Evolutionary conservation across 2,888 invertebrate species (phyloP), one percentile per base, ranked within the genome.

Genomic region (Agrotis segetum): DNA sequence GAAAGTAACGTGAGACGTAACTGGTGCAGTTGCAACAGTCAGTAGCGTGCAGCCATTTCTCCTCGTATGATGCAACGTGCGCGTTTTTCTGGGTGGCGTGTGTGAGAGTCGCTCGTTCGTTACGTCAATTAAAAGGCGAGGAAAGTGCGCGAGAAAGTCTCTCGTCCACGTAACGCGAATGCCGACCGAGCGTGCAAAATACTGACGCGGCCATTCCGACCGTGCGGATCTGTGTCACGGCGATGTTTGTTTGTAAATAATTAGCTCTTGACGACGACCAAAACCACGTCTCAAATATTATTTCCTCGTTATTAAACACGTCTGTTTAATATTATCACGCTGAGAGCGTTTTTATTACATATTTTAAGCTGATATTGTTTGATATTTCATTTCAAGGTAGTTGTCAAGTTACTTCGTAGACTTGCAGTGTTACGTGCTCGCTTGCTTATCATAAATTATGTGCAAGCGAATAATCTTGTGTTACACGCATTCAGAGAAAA

Each of bases 131-230:
- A 95, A 93, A 91, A 91, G 88, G 88, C 92, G 90, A 95, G 92
- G 96, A 96, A 96, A 95, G 95, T 92, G 93, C 88, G 90, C 94
- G 94, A 93, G 96, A 96, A 95, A 96, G 95, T 95, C 86, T 88
- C 84, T 84, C 84, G 88, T 84, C 88, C 90, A 94, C 94, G 94
- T 94, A 95, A 95, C 91, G 89, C 86, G 82, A 88, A 79, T 86
- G 77, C 88, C 86, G 83, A 87, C 88, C 89, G 73, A 84, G 67
- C 83, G 84, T 87, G 90, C 88, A 87, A 82, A 87, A 87, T 79
- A 83, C 85, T 86, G 88, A 86, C 87, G 87, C 85, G 79, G 85
- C 84, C 74, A 80, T 77, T 82, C 85, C 87, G 81, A 83, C 81
- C 83, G 79, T 40, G 40, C 83, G 72, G 88, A 95, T 92, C 89